Evolutionary conservation across 2,888 invertebrate genomes (phyloP).

Genomic region (Polydesmus complanatus): DNA sequence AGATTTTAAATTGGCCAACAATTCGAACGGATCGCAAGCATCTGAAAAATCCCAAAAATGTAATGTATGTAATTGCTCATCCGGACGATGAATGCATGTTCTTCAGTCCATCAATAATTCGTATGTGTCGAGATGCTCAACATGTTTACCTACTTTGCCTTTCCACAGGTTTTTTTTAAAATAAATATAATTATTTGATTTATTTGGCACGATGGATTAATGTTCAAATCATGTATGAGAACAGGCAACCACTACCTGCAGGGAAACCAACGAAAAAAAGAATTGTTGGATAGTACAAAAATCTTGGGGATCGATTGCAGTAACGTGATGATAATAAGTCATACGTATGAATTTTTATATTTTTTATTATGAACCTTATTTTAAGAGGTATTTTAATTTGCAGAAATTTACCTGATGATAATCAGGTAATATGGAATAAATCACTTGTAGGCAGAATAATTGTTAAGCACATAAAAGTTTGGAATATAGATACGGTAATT

Average conservation of each 20-base stretch:
- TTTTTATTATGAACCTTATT: neutral
- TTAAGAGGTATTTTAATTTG: constrained; percentile 30
- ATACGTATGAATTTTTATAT: constrained; percentile 24
- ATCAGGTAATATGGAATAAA: constrained; percentile 58
- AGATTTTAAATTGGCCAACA: neutral
- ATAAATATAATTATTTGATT: neutral
- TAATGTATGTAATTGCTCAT: constrained; percentile 79
- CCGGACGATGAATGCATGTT: constrained; percentile 99
- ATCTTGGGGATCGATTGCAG: constrained; percentile 61
- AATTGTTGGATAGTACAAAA: constrained; percentile 66
- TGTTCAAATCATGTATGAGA: neutral
- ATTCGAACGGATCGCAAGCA: neutral
- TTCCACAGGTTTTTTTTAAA: constrained; percentile 50
- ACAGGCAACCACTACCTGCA: constrained; percentile 52
- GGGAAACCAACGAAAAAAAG: constrained; percentile 51
- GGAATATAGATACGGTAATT: constrained; percentile 55
- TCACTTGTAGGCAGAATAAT: constrained; percentile 49
- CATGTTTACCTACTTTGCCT: constrained; percentile 70
- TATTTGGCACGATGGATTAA: neutral
- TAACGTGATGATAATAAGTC: constrained; percentile 51
- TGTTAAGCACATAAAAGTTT: constrained; percentile 50
- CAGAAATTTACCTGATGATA: constrained; percentile 60
- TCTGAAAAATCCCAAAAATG: constrained; percentile 34
- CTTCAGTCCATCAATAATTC: constrained; percentile 77
- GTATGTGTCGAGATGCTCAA: constrained; percentile 39